Base-by-base conservation (phyloP, 2,888 invertebrate genomes). In the Erebia epiphron region DNA sequence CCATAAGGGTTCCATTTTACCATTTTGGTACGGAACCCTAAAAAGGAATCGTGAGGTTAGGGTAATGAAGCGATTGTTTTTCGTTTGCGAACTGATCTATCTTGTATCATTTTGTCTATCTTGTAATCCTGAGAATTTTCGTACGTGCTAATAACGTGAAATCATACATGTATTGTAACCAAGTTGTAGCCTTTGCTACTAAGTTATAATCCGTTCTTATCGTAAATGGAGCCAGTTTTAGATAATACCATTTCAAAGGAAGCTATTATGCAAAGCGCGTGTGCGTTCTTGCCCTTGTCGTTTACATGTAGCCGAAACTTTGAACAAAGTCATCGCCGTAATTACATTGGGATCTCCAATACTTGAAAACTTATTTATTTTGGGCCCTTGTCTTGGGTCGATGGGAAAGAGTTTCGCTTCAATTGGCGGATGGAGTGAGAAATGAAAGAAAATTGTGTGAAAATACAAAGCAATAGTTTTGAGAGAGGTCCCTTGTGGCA, bases 401-500 rank as follows among this genome's bases (percentile, higher is more conserved):
- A 75, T 70, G 68, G 68, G 71, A 77, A 76, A 78, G 80, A 80
- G 79, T 80, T 83, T 83, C 81, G 77, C 82, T 83, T 75, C 77
- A 18, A 80, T 79, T 77, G 78, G 79, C 78, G 82, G 76, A 82
- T 79, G 75, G 73, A 74, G 80, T 75, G 80, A 81, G 81, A 85
- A 83, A 84, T 84, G 79, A 83, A 86, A 87, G 84, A 83, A 84
- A 83, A 78, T 82, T 84, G 78, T 77, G 75, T 80, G 76, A 78
- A 82, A 84, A 83, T 78, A 88, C 86, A 89, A 88, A 86, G 82
- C 82, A 86, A 86, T 85, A 84, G 86, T 87, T 88, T 82, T 80
- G 80, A 82, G 82, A 76, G 80, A 73, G 81, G 79, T 86, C 86
- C 86, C 86, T 76, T 72, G 85, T 76, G 86, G 86, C 82, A 80